Evolutionary conservation across 1,140 invertebrate species (phyloP).

Genomic region (Panulirus ornatus): DNA sequence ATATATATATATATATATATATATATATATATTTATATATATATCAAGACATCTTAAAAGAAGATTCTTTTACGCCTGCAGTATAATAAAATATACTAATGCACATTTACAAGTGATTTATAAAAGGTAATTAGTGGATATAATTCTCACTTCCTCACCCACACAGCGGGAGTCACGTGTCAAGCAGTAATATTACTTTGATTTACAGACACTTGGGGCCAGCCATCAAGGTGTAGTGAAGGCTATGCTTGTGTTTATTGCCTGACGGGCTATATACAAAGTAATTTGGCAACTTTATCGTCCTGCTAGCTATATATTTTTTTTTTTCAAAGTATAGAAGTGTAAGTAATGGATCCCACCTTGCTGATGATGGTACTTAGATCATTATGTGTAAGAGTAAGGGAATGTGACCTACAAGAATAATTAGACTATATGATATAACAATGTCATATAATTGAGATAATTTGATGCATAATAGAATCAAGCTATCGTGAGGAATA

Average conservation of each 20-base stretch:
- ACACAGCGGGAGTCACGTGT: background rate
- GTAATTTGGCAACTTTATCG: background rate
- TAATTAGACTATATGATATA: too few species aligned
- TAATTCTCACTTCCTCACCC: background rate
- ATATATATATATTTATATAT: background rate
- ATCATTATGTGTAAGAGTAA: too few species aligned
- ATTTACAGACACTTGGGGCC: slow-evolving; percentile 10
- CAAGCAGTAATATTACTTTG: slow-evolving; percentile 3
- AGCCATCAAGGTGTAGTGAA: background rate
- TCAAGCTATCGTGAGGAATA: too few species aligned
- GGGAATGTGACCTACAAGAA: too few species aligned
- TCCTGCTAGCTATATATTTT: too few species aligned
- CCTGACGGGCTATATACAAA: background rate
- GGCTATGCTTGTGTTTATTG: background rate
- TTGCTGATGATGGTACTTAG: too few species aligned
- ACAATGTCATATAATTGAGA: too few species aligned
- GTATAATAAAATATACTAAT: background rate
- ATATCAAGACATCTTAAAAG: slow-evolving; percentile 7
- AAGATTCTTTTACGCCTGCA: background rate
- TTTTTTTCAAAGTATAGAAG: too few species aligned
- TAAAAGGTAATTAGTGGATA: background rate
- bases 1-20: background rate
- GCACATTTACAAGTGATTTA: background rate
- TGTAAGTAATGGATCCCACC: too few species aligned
- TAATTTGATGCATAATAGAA: too few species aligned